Conservation (phyloP, 2,797 vertebrate species). For the Dermochelys coriacea region DNA sequence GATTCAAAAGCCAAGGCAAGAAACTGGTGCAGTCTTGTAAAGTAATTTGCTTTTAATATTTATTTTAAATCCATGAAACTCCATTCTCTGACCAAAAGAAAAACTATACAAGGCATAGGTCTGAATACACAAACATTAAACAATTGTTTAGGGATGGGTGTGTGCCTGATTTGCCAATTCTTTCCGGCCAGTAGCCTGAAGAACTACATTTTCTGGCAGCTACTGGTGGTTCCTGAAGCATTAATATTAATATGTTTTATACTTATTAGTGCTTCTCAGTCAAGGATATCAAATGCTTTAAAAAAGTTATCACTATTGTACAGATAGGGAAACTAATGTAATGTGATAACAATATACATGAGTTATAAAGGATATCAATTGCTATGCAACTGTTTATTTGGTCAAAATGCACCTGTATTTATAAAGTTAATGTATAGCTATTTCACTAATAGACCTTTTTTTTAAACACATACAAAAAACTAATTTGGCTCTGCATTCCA, state of each 20-base stretch:
- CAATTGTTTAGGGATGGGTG: neutral
- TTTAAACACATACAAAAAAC: neutral
- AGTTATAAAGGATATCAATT: neutral
- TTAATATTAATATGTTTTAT: neutral
- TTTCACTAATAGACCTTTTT: neutral
- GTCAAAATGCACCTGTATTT: neutral
- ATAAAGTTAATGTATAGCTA: neutral
- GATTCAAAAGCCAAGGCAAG: neutral
- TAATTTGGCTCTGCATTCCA: neutral
- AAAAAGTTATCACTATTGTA: neutral
- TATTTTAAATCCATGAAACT: neutral
- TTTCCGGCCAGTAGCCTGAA: neutral
- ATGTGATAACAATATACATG: neutral
- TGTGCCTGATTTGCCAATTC: neutral
- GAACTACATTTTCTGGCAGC: neutral
- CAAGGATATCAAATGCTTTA: neutral
- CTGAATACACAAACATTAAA: neutral
- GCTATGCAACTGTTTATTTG: neutral
- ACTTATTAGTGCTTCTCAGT: neutral
- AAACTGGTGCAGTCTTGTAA: neutral
- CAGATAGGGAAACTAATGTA: neutral
- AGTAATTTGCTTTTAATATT: neutral
- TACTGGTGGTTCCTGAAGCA: neutral
- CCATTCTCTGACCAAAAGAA: neutral
- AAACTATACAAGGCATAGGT: neutral